Conservation (phyloP, 2,888 invertebrate genomes). For the Incurvaria masculella region DNA sequence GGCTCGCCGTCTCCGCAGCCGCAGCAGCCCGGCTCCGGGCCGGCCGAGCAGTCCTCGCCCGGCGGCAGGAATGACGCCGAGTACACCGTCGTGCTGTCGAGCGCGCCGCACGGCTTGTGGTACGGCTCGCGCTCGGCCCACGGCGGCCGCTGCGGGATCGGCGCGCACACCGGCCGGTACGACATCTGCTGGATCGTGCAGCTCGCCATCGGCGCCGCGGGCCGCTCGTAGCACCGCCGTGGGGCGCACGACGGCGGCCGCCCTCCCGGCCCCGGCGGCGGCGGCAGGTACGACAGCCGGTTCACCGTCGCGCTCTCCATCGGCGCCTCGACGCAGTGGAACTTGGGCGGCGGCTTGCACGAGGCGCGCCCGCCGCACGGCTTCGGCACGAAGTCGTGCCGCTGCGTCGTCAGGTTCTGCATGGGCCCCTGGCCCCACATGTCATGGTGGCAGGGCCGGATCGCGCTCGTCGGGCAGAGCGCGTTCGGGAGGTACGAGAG, state of each 20-base stretch:
- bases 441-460: constrained; percentile 61
- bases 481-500: constrained; percentile 58
- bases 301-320: constrained; percentile 56
- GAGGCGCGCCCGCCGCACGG: constrained; percentile 46
- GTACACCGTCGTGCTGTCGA: constrained; percentile 61
- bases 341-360: constrained; percentile 36
- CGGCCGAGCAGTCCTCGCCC: constrained; percentile 54
- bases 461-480: constrained; percentile 50
- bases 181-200: constrained; percentile 55
- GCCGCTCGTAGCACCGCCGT: constrained; percentile 36
- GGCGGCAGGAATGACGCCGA: constrained; percentile 59
- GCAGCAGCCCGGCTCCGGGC: no score
- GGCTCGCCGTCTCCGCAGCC: no score
- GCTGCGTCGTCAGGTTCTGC: constrained; percentile 69
- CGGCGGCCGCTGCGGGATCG: constrained; percentile 40
- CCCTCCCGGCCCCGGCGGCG: constrained; percentile 32
- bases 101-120: constrained; percentile 32
- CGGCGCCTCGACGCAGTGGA: constrained; percentile 33
- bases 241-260: constrained; percentile 45
- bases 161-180: constrained; percentile 47
- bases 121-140: constrained; percentile 49
- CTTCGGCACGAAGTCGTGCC: constrained; percentile 68
- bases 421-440: constrained; percentile 64
- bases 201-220: constrained; percentile 50
- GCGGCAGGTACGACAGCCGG: constrained; percentile 59